A percentile compares a stretch with the other conserved stretches of the same genome.
phyloP scores from a whole-genome alignment of 1,140 invertebrate genomes.

The Tetramorium parvispinum region DNA sequence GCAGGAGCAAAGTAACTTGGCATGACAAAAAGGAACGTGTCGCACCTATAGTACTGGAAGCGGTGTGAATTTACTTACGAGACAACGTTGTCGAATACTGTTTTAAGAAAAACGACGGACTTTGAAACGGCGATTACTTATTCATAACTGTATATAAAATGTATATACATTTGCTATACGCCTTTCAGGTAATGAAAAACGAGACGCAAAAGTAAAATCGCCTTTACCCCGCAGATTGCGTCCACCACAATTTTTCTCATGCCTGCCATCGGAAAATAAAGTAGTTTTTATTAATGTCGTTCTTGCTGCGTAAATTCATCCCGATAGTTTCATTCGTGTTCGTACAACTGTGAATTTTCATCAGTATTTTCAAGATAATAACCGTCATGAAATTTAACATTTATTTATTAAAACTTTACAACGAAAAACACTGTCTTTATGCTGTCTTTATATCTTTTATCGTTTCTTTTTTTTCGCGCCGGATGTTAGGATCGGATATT shows the following conservation, averaged over 20 bases:
- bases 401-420: slow-evolving; percentile 35
- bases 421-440: slow-evolving; percentile 6
- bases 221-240: background rate
- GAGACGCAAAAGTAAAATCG: background rate
- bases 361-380: background rate
- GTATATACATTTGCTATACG: background rate
- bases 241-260: background rate
- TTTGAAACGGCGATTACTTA: slow-evolving; percentile 46
- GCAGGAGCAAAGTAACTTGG: background rate
- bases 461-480: background rate
- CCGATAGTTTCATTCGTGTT: background rate
- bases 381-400: background rate
- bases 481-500: slow-evolving; percentile 25
- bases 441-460: background rate
- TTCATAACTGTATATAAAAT: slow-evolving; percentile 6
- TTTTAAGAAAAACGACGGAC: background rate
- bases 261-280: background rate
- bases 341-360: background rate
- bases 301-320: background rate
- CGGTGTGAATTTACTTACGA: background rate
- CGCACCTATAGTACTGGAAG: background rate
- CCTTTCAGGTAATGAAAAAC: background rate
- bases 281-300: slow-evolving; percentile 12
- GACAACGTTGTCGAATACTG: background rate
- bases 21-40: slow-evolving; percentile 29